Evolutionary conservation across 2,113 vertebrate species (phyloP), one percentile per base, ranked within the genome.

Genomic region (Seriola rivoliana): DNA sequence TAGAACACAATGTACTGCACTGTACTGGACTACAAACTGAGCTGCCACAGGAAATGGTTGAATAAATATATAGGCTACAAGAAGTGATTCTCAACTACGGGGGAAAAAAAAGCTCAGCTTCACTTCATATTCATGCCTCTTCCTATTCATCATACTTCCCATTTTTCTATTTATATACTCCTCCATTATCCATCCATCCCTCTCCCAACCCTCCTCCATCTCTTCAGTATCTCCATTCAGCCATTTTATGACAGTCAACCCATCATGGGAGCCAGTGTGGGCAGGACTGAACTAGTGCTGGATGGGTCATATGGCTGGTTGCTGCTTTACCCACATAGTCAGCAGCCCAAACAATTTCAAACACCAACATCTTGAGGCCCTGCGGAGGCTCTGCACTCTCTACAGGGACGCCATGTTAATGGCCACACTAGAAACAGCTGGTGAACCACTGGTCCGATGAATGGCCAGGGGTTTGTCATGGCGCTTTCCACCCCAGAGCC

Each of bases 121-220:
- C 57, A 34, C 23, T 66, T 72, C 55, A 12, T 59, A 69, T 85
- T 76, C 80, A 64, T 73, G 52, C 13, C 23, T 69, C 55, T 29
- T 80, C 57, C 75, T 70, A 63, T 88, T 82, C 84, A 89, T 78
- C 67, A 36, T 29, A 23, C 46, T 42, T 62, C 23, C 13, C 7
- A 5, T 58, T 77, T 36, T 74, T 80, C 85, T 92, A 89, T 91
- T 91, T 92, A 84, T 87, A 85, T 6, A 75, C 82, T 23, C 57
- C 54, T 72, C 12, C 76, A 78, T 36, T 75, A 82, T 69, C 44
- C 78, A 82, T 69, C 44, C 50, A 0, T 4, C 6, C 14, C 14
- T 29, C 34, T 67, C 71, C 66, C 50, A 14, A 14, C 85, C 32
- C 65, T 73, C 78, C 88, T 62, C 2, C 76, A 48, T 52, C 75